Percentiles rank a stretch among this genome's conserved stretches.
Evolutionary conservation across 2,888 invertebrate species (phyloP).

Genomic region (Parnassius apollo): DNA sequence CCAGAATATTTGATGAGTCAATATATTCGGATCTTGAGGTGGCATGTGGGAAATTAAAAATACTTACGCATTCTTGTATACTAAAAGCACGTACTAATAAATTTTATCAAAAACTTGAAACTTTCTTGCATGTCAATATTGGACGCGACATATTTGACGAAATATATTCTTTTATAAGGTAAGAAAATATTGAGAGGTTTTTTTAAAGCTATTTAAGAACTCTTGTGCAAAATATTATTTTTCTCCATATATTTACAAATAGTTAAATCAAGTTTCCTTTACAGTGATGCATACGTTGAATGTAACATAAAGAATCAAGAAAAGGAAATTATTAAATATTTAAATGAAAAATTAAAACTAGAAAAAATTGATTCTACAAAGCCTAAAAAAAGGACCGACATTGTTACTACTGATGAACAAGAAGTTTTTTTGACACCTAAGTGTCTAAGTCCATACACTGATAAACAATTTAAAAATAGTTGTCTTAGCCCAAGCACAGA

Average conservation of each 20-base stretch:
- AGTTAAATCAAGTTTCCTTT: conserved; percentile 35
- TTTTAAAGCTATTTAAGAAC: conserved; percentile 1
- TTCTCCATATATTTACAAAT: conserved; percentile 23
- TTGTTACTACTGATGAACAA: conserved; percentile 36
- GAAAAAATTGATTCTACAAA: conserved; percentile 28
- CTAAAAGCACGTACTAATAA: conserved; percentile 80
- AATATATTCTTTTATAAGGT: conserved; percentile 78
- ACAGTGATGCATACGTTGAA: conserved; percentile 76
- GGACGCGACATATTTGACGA: conserved; percentile 76
- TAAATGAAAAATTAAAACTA: conserved; percentile 53
- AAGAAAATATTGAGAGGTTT: conserved; percentile 31
- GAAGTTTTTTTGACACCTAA: conserved; percentile 75
- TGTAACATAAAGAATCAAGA: conserved; percentile 74
- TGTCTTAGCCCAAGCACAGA: conserved; percentile 67
- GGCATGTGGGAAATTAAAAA: conserved; percentile 79
- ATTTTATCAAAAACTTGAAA: conserved; percentile 80
- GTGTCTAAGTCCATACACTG: conserved; percentile 60
- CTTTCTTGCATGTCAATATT: conserved; percentile 75
- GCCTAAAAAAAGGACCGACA: conserved; percentile 25
- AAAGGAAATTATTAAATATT: conserved; percentile 67
- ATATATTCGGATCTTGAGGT: conserved; percentile 83
- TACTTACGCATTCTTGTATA: conserved; percentile 82
- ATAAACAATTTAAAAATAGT: conserved; percentile 49
- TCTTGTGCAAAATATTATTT: conserved; percentile 17
- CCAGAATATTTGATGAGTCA: conserved; percentile 82